Base-by-base conservation (phyloP, 2,113 vertebrate genomes). In the Pristiophorus japonicus region DNA sequence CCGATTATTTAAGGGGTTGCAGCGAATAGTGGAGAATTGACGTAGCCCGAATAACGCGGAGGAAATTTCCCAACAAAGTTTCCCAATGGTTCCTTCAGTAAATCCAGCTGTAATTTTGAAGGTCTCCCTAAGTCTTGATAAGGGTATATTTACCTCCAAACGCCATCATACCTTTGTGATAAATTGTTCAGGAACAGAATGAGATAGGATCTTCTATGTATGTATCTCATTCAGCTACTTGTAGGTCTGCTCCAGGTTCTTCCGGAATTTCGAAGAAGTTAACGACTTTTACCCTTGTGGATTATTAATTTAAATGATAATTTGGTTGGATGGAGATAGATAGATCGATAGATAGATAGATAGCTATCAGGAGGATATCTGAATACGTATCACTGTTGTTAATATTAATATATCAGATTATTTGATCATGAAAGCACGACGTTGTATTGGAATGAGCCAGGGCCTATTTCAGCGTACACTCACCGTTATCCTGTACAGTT, bases 281-380 rank as follows among this genome's bases (percentile, higher is more conserved):
- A 22, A 63, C n/a, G 0, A 34, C 30, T 62, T 91, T 62, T 91
- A 34, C 4, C 11, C 8, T 8, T 63, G 30, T 65, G 88, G 65
- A 63, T 92, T 92, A 63, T 63, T 92, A n/a, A 65, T 34, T 90
- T 18, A 59, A 62, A n/a, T 92, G 8, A 38, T 62, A 92, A 22
- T 63, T 22, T 91, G 55, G 59, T 1, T 38, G 34, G 59, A 2
- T 90, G 51, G 22, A 42, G 38, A 78, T 42, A 81, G 14, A 81
- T 18, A 24, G 0, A 73, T 34, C 30, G 59, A 42, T 51, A 62
- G 95, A 95, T 95, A 70, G 90, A 95, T 67, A 85, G 96, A 59
- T 67, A 93, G 90, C 10, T 70, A 78, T 3, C 59, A 59, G 59
- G 59, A 59, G 59, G 59, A 2, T 59, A 87, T 87, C 7, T 55